A percentile compares a stretch with the other conserved stretches of the same genome.
These are phyloP conservation scores for Carcharodon carcharias DNA, from an alignment of 2,797 vertebrate genomes.

Conservation along the genomic window DNA sequence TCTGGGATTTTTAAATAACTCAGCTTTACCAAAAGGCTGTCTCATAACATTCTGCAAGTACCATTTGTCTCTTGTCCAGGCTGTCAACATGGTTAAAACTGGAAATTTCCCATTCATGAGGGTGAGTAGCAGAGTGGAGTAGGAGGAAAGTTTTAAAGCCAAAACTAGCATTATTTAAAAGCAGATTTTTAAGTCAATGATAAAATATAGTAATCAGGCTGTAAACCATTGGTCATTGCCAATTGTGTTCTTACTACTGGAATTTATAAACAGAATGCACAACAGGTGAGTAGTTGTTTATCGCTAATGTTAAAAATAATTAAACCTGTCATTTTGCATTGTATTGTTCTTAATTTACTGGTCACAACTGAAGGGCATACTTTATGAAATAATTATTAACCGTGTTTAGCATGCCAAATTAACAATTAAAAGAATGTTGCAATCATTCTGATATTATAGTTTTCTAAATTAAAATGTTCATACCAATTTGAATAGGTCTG, in stretches of 20 bases:
- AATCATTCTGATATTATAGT: not conserved
- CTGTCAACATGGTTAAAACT: too few species aligned
- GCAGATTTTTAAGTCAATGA: not conserved
- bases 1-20: too few species aligned
- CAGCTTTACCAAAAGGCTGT: too few species aligned
- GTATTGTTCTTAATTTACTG: not conserved
- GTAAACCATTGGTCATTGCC: not conserved
- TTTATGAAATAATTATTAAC: not conserved
- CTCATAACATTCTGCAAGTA: too few species aligned
- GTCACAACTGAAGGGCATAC: not conserved
- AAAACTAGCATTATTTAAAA: too few species aligned
- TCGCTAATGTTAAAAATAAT: not conserved
- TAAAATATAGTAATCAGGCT: not conserved
- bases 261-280: not conserved
- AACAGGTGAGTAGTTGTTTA: not conserved
- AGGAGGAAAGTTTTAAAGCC: too few species aligned
- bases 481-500: not conserved
- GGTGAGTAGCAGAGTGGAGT: too few species aligned
- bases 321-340: not conserved
- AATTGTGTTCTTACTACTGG: not conserved
- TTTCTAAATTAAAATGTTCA: not conserved
- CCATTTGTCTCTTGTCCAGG: too few species aligned
- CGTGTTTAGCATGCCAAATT: not conserved
- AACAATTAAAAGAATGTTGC: not conserved
- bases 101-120: too few species aligned